phyloP scores from a whole-genome alignment of 2,888 invertebrate genomes.

The Thecocarcelia acutangulata region DNA sequence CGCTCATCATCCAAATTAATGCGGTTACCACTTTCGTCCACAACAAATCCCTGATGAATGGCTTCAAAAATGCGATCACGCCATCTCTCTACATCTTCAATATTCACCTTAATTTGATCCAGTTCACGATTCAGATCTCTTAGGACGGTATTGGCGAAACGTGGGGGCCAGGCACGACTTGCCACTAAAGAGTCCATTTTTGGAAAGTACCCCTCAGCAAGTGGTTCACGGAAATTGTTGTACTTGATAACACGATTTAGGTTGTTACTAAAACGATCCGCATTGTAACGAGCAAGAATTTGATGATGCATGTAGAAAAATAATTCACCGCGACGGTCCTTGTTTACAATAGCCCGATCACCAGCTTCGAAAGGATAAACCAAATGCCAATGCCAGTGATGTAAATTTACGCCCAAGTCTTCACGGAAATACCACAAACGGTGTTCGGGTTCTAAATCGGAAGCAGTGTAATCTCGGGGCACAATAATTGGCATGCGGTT shows the following conservation, averaged over 20 bases:
- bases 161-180: slow-evolving; percentile 88
- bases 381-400: slow-evolving; percentile 84
- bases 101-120: slow-evolving; percentile 86
- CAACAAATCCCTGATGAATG: slow-evolving; percentile 85
- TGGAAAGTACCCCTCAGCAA: slow-evolving; percentile 91
- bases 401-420: slow-evolving; percentile 82
- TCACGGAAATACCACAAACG: slow-evolving; percentile 83
- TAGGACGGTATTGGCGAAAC: slow-evolving; percentile 83
- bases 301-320: slow-evolving; percentile 91
- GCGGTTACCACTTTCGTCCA: slow-evolving; percentile 84
- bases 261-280: slow-evolving; percentile 88
- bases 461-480: slow-evolving; percentile 87
- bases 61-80: slow-evolving; percentile 87
- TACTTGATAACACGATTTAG: slow-evolving; percentile 85
- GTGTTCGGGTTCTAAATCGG: slow-evolving; percentile 88
- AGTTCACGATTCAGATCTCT: slow-evolving; percentile 86
- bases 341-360: slow-evolving; percentile 82
- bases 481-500: slow-evolving; percentile 85
- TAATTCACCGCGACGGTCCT: slow-evolving; percentile 89
- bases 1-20: slow-evolving; percentile 84
- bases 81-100: slow-evolving; percentile 88
- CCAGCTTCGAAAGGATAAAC: slow-evolving; percentile 89
- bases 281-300: slow-evolving; percentile 85
- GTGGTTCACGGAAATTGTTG: slow-evolving; percentile 86
- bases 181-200: slow-evolving; percentile 90